Percentiles rank a stretch among this genome's conserved stretches.
phyloP scores from a whole-genome alignment of 2,888 invertebrate genomes.

The Lithophane ornitopus region DNA sequence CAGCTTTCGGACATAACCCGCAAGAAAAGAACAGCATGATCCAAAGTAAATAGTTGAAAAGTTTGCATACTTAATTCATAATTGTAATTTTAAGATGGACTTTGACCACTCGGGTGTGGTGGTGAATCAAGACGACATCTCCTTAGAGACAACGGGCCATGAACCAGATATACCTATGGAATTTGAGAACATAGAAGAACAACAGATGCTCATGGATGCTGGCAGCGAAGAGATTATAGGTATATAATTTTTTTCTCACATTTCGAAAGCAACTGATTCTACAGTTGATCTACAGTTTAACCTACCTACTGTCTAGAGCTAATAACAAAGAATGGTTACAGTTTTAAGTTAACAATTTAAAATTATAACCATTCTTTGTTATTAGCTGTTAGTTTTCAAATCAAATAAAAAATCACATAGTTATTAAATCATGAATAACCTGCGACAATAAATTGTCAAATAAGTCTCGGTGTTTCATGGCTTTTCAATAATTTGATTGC shows the following conservation, averaged over 20 bases:
- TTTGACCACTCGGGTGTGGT: conserved; percentile 82
- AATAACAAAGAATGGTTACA: too few species aligned
- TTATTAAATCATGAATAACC: background rate
- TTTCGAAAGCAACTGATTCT: background rate
- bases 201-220: conserved; percentile 84
- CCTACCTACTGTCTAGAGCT: background rate
- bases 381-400: background rate
- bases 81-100: conserved; percentile 77
- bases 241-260: conserved; percentile 63
- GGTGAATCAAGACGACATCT: conserved; percentile 80
- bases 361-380: background rate
- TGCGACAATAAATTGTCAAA: background rate
- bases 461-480: background rate
- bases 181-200: conserved; percentile 83
- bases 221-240: conserved; percentile 87
- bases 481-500: background rate
- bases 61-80: background rate
- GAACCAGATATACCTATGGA: conserved; percentile 83
- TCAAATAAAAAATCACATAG: background rate
- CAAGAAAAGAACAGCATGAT: background rate
- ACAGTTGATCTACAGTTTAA: too few species aligned
- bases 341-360: too few species aligned
- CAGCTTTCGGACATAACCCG: too few species aligned
- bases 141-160: conserved; percentile 74
- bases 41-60: background rate